Evolutionary conservation across 2,888 invertebrate genomes (phyloP).

Genomic region (Dione vanillae): DNA sequence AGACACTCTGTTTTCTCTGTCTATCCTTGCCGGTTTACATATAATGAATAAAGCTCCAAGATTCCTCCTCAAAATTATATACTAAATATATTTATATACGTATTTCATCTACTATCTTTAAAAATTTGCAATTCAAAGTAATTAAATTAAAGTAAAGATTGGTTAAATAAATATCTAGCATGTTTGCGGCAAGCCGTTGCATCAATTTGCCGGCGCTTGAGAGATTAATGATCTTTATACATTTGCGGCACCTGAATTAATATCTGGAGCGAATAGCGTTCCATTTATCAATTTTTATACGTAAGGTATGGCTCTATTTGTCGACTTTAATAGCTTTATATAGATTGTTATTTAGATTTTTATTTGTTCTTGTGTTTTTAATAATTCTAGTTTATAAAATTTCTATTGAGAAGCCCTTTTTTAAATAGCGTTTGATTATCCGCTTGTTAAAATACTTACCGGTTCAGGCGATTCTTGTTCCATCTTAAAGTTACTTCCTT

Average conservation of each 20-base stretch:
- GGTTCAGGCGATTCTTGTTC: slow-evolving; percentile 44
- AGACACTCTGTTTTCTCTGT: too few species aligned
- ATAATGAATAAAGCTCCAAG: too few species aligned
- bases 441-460: slow-evolving; percentile 22
- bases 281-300: neutral
- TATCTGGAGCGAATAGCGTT: slow-evolving; percentile 5
- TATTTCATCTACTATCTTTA: neutral
- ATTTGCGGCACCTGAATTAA: slow-evolving; percentile 22
- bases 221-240: slow-evolving; percentile 21
- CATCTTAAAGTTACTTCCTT: slow-evolving; percentile 47
- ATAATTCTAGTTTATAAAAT: too few species aligned
- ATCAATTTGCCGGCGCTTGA: slow-evolving; percentile 20
- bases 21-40: too few species aligned
- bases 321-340: neutral
- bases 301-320: neutral
- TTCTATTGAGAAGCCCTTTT: too few species aligned
- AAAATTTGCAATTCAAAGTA: neutral
- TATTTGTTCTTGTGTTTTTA: too few species aligned
- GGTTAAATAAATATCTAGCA: slow-evolving; percentile 15
- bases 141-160: too few species aligned
- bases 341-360: too few species aligned
- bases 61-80: too few species aligned
- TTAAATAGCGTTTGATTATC: neutral
- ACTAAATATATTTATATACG: neutral
- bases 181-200: neutral